Evolutionary conservation across 1,140 invertebrate species (phyloP).

Genomic region (Druon quercuslanigerum): DNA sequence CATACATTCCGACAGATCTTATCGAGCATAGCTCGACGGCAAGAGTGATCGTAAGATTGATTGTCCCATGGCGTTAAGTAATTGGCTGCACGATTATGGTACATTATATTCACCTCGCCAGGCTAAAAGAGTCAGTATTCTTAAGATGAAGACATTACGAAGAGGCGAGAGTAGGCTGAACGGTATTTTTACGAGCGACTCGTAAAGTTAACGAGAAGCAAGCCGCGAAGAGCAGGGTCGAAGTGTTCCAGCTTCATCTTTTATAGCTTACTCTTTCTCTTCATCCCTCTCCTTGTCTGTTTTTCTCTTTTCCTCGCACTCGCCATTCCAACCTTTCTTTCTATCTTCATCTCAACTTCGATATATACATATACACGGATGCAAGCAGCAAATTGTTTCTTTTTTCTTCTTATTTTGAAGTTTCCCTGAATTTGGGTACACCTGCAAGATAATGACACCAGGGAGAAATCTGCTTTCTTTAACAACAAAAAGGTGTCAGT

Average conservation of each 20-base stretch:
- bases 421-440: constrained; percentile 34
- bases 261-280: constrained; percentile 50
- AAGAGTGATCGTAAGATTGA: constrained; percentile 62
- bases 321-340: constrained; percentile 28
- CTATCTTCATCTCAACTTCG: constrained; percentile 14
- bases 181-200: constrained; percentile 76
- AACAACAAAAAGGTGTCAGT: background rate
- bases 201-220: constrained; percentile 76
- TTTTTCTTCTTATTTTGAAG: background rate
- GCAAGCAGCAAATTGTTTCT: background rate
- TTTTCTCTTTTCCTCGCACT: constrained; percentile 27
- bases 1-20: constrained; percentile 39
- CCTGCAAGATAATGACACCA: constrained; percentile 21
- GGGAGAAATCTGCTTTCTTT: background rate
- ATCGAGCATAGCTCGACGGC: constrained; percentile 48
- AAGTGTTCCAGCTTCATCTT: constrained; percentile 16
- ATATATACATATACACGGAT: background rate
- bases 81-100: constrained; percentile 72
- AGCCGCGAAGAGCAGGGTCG: constrained; percentile 42
- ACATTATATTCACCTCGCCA: constrained; percentile 71
- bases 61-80: constrained; percentile 71
- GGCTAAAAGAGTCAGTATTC: constrained; percentile 63
- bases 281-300: constrained; percentile 27
- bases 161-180: constrained; percentile 65
- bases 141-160: constrained; percentile 74